Percentiles rank a stretch among this genome's conserved stretches.
Evolutionary conservation across 2,113 vertebrate genomes (phyloP).

Genomic region (Phycodurus eques): DNA sequence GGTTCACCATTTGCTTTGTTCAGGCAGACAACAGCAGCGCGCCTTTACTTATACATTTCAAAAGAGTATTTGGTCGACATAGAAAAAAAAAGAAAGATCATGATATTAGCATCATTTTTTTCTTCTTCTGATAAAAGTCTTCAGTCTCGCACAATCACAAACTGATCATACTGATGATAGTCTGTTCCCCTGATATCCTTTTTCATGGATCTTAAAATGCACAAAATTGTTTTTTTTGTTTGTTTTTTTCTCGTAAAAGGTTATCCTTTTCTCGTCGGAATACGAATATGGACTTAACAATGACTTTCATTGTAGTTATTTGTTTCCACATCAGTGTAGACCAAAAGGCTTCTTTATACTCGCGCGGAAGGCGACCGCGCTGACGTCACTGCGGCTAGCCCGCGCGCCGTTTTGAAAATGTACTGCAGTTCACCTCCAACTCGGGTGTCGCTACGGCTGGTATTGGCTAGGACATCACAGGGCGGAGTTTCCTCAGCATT

Average conservation of each 20-base stretch:
- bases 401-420: too few relatives aligned
- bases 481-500: too few relatives aligned
- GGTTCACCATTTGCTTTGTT: conserved; percentile 51
- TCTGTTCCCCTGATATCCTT: not conserved
- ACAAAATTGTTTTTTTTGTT: not conserved
- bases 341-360: too few relatives aligned
- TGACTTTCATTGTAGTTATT: not conserved
- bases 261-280: too few relatives aligned
- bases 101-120: not conserved
- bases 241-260: not conserved
- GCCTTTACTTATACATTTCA: conserved; percentile 37
- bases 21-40: conserved; percentile 45
- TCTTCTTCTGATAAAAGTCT: not conserved
- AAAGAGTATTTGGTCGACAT: not conserved
- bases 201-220: not conserved
- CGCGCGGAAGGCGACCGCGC: too few relatives aligned
- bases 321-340: not conserved
- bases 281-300: not conserved
- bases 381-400: too few relatives aligned
- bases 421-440: too few relatives aligned
- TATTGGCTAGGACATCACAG: too few relatives aligned
- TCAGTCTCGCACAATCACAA: not conserved
- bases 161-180: not conserved
- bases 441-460: too few relatives aligned
- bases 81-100: not conserved